Base-by-base conservation (phyloP, 2,797 vertebrate genomes). In the Cuniculus paca region DNA sequence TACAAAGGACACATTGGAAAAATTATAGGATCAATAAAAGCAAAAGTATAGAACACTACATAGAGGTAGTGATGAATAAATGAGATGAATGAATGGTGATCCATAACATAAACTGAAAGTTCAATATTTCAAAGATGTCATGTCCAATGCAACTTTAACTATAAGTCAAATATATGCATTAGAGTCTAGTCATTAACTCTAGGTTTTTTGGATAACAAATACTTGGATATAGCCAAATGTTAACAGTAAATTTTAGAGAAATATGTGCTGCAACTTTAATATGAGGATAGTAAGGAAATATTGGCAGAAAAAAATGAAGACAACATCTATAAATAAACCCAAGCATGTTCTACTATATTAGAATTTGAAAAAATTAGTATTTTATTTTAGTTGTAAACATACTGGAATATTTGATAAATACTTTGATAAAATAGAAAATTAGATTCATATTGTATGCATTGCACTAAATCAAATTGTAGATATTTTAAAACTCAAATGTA, bases 361-460 rank as follows among this genome's bases (percentile, higher is more conserved):
- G 50, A 80, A 72, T 65, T 80, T 72, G 48, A 65, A 45, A 75
- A 63, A 81, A 52, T 84, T 65, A 84, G 28, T n/a, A 86, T 87
- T 86, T 93, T 36, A 72, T 22, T 74, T 95, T 79, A 83, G 48
- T 79, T 74, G 24, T 90, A 91, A 65, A 85, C 31, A 16, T 74
- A 6, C 72, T 94, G n/a, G 34, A 90, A 54, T 93, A 93, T 68
- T 86, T 90, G n/a, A 7, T 48, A 68, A 79, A 83, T 52, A 4
- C 39, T 74, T 88, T 74, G 48, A 48, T 70, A 90, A 93, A 94
- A 80, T 94, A 89, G 75, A 81, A 88, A 88, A 87, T 83, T 75
- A 61, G 36, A 88, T 80, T 88, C 63, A 80, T 36, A 85, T 28
- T 79, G 50, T 80, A 75, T 54, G 9, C 4, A 48, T 89, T 74